Evolutionary conservation across 2,797 vertebrate species (phyloP).

Genomic region (Allobates femoralis): DNA sequence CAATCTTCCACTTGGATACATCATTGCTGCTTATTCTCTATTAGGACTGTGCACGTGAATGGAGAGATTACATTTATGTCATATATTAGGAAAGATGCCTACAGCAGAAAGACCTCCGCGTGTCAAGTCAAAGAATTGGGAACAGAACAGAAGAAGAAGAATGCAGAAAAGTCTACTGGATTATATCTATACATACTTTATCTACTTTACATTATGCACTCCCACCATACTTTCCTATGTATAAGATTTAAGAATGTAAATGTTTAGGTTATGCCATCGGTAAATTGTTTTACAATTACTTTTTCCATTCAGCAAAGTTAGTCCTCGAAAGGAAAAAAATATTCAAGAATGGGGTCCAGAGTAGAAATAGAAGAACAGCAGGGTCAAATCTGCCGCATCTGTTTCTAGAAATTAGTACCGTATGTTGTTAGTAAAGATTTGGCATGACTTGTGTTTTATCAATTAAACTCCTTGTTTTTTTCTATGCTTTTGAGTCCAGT

Average conservation of each 20-base stretch:
- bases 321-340: neutral
- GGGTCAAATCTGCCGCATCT: neutral
- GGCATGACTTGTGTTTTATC: too few relatives aligned
- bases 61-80: constrained; percentile 10
- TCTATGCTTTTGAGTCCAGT: too few relatives aligned
- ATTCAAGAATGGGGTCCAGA: neutral
- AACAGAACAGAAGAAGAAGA: neutral
- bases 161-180: constrained; percentile 8
- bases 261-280: neutral
- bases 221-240: neutral
- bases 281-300: neutral
- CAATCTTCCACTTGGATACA: constrained; percentile 26
- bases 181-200: constrained; percentile 19
- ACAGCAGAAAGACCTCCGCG: neutral
- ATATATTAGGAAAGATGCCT: constrained; percentile 11
- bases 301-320: neutral
- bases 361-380: neutral
- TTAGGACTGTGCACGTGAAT: constrained; percentile 1
- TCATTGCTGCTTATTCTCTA: constrained; percentile 20
- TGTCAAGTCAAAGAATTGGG: neutral
- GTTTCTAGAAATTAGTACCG: neutral
- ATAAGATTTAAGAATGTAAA: neutral
- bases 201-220: constrained; percentile 15
- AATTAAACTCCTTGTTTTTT: too few relatives aligned
- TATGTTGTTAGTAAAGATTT: neutral